Evolutionary conservation across 53 echinoderm and acorn worm genomes (phyloP).

Genomic region (Echinometra lucunter): DNA sequence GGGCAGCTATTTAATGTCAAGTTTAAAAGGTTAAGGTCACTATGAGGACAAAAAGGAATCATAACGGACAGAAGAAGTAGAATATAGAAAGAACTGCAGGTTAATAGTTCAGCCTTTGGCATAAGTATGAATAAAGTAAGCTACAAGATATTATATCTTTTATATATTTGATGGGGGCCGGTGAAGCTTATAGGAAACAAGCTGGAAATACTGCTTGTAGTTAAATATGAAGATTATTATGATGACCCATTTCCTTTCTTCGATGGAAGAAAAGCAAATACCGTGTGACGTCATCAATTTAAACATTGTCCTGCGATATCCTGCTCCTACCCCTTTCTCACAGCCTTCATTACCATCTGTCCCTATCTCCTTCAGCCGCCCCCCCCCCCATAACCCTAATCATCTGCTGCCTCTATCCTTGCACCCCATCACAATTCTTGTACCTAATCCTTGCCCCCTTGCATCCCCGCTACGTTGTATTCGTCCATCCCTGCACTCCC

Average conservation of each 20-base stretch:
- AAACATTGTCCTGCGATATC: not conserved
- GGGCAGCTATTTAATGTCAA: not conserved
- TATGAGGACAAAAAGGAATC: not conserved
- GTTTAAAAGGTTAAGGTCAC: slow-evolving; percentile 42
- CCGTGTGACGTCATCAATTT: not conserved
- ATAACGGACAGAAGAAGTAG: not conserved
- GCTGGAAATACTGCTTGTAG: too few relatives aligned
- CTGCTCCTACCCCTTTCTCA: not conserved
- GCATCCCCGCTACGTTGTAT: too few relatives aligned
- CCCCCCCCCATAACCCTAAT: too few relatives aligned
- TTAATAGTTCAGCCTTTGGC: not conserved
- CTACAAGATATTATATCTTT: too few relatives aligned
- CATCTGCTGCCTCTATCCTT: too few relatives aligned
- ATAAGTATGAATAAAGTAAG: not conserved
- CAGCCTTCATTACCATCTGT: not conserved
- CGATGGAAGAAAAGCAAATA: too few relatives aligned
- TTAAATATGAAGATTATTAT: too few relatives aligned
- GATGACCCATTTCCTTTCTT: too few relatives aligned
- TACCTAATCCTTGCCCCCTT: not conserved
- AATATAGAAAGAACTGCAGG: not conserved
- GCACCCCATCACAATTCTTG: too few relatives aligned
- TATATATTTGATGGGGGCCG: too few relatives aligned
- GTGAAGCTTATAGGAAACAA: too few relatives aligned
- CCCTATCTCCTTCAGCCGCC: not conserved
- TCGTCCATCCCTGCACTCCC: too few relatives aligned